Percentiles rank a stretch among this genome's conserved stretches.
Conservation (phyloP, 2,113 vertebrate genomes). For the Rhombomys opimus region DNA sequence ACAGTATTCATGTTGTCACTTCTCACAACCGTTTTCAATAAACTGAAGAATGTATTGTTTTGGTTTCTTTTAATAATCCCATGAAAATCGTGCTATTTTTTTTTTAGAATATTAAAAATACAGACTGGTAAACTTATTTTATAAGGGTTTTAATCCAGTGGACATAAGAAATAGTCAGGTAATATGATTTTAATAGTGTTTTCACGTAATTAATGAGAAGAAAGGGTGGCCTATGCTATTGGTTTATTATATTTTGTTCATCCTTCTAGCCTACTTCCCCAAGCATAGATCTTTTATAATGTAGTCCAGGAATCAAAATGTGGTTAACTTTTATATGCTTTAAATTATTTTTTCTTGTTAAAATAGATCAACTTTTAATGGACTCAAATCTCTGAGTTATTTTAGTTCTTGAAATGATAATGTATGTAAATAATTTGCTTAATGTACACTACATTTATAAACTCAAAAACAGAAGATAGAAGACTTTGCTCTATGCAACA, state of each 20-base stretch:
- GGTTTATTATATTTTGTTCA: background rate
- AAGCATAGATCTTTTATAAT: background rate
- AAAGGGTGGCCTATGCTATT: background rate
- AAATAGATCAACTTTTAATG: background rate
- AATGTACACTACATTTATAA: background rate
- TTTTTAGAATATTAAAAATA: conserved; percentile 7
- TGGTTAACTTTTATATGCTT: background rate
- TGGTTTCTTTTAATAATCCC: background rate
- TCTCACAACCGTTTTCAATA: background rate
- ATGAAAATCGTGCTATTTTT: background rate
- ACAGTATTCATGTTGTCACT: background rate
- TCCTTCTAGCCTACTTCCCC: background rate
- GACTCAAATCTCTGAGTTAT: background rate
- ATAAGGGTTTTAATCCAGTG: background rate
- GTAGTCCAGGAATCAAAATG: background rate
- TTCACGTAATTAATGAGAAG: conserved; percentile 18
- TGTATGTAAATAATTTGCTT: background rate
- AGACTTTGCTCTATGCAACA: background rate
- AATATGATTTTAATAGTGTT: background rate
- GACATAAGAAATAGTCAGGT: background rate
- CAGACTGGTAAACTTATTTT: background rate
- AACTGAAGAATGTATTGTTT: background rate
- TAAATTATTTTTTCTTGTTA: background rate
- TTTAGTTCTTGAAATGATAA: conserved; percentile 8
- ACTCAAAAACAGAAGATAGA: background rate